phyloP scores from a whole-genome alignment of 2,888 invertebrate genomes.

The Heliconius erato region DNA sequence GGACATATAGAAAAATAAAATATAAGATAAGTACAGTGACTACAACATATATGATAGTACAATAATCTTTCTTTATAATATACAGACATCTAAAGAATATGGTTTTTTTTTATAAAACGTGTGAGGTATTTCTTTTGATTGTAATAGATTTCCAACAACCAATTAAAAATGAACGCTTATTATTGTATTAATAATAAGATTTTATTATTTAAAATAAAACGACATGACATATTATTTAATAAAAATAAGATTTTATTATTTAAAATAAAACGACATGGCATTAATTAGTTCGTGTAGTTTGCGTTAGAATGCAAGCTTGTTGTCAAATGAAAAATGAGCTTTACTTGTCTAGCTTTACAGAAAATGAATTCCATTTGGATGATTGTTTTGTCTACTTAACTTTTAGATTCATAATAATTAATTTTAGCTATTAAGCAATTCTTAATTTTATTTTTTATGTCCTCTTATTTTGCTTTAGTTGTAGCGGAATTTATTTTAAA shows the following conservation, averaged over 20 bases:
- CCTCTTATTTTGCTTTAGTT: background rate
- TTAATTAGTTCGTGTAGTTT: background rate
- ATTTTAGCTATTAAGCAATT: background rate
- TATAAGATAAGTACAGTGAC: no score
- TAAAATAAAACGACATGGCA: background rate
- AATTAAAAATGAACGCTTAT: no score
- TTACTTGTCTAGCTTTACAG: conserved; percentile 51
- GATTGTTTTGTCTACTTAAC: conserved; percentile 59
- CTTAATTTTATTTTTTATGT: background rate
- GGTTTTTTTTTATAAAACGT: no score
- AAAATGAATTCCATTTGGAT: conserved; percentile 71
- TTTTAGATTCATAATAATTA: background rate
- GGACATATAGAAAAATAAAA: no score
- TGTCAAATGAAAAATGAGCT: conserved; percentile 41
- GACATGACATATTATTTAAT: no score
- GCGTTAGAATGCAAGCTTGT: conserved; percentile 2
- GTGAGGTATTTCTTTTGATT: no score
- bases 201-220: background rate
- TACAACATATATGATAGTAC: no score
- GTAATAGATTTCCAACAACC: no score
- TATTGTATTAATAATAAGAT: background rate
- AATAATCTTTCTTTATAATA: no score
- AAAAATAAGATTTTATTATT: background rate
- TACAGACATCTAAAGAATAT: no score
- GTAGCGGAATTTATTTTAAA: background rate